These are phyloP conservation scores for Mormyrops attenuatus DNA, from an alignment of 2,797 vertebrate genomes.

Conservation along the genomic window DNA sequence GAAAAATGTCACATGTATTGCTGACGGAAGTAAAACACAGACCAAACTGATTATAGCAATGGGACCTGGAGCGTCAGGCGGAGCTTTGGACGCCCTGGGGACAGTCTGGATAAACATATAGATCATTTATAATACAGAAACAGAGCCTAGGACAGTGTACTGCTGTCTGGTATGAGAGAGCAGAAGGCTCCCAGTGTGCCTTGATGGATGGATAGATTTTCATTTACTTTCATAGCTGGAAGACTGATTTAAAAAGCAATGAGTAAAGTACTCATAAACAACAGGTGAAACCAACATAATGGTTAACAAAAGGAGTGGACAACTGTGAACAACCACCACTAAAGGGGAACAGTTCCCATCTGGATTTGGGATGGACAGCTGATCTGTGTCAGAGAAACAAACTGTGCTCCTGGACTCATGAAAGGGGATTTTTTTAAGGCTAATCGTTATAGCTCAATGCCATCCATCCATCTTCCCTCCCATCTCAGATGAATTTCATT, in stretches of 20 bases:
- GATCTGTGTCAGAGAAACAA: neutral
- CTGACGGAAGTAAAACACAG: neutral
- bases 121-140: neutral
- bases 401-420: neutral
- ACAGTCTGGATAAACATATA: neutral
- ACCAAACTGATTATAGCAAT: neutral
- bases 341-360: neutral
- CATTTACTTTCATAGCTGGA: neutral
- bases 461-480: neutral
- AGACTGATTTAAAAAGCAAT: neutral
- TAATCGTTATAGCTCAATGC: neutral
- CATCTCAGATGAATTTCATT: neutral
- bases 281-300: neutral
- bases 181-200: neutral
- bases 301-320: neutral
- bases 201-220: neutral
- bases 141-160: neutral
- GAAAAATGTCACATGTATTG: neutral
- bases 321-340: neutral
- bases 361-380: neutral
- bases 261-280: neutral
- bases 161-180: neutral
- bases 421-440: neutral
- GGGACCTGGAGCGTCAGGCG: neutral
- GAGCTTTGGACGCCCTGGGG: neutral